Conservation (phyloP, 2,888 invertebrate genomes). For the Amphipyra tragopoginis region DNA sequence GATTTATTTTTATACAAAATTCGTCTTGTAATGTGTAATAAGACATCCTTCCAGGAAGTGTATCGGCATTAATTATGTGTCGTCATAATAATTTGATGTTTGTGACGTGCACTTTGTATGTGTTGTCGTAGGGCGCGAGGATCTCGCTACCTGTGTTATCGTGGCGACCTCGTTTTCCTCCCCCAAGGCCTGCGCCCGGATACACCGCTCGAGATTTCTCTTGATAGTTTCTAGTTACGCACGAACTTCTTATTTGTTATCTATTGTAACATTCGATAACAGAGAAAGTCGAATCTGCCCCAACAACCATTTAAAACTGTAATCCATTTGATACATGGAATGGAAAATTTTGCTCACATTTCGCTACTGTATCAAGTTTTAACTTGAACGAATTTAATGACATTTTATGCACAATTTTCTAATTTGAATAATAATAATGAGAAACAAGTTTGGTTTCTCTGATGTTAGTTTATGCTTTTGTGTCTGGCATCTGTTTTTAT, state of each 20-base stretch:
- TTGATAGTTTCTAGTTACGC: constrained; percentile 79
- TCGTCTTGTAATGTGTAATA: constrained; percentile 36
- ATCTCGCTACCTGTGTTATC: constrained; percentile 74
- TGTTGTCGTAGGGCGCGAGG: constrained; percentile 57
- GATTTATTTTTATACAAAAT: constrained; percentile 54
- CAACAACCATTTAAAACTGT: constrained; percentile 57
- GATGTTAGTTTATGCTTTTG: too few species aligned
- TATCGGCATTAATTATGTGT: constrained; percentile 28
- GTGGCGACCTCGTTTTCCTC: constrained; percentile 76
- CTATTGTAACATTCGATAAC: constrained; percentile 56
- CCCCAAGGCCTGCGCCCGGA: constrained; percentile 81
- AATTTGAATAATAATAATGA: too few species aligned
- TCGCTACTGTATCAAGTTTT: constrained; percentile 9
- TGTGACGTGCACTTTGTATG: constrained; percentile 30
- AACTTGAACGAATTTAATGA: too few species aligned
- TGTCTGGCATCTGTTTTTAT: too few species aligned
- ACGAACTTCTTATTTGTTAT: constrained; percentile 73
- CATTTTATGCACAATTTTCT: too few species aligned
- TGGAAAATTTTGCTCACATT: constrained; percentile 64
- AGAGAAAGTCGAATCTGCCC: constrained; percentile 71
- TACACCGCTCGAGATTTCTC: constrained; percentile 80
- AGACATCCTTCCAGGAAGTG: constrained; percentile 49
- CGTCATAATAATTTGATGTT: constrained; percentile 41
- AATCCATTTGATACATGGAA: constrained; percentile 54
- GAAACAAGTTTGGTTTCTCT: too few species aligned